Percentiles rank a stretch among this genome's conserved stretches.
These are phyloP conservation scores for Arremon aurantiirostris DNA, from an alignment of 2,797 vertebrate genomes.

Conservation along the genomic window DNA sequence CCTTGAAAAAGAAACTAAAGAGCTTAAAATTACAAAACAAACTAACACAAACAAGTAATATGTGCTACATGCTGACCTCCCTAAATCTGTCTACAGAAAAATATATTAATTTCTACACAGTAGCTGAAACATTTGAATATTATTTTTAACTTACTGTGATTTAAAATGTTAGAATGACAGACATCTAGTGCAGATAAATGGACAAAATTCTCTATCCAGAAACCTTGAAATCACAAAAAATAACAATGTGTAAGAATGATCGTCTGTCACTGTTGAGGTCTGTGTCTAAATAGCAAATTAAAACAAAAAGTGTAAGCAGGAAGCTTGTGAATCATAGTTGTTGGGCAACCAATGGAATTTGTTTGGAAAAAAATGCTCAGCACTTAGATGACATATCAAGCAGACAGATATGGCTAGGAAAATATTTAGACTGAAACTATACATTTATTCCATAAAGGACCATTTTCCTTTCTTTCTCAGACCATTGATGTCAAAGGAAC, in stretches of 20 bases:
- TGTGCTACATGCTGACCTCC: neutral
- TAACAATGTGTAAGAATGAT: neutral
- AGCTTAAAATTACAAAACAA: neutral
- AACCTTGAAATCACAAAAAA: conserved; percentile 5
- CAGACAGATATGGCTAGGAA: neutral
- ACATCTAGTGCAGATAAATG: neutral
- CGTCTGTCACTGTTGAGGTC: neutral
- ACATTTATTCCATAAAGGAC: neutral
- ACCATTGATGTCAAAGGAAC: neutral
- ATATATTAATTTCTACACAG: neutral
- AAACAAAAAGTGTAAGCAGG: conserved; percentile 6
- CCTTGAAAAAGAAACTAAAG: neutral
- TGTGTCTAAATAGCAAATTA: conserved; percentile 1
- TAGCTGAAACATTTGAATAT: neutral
- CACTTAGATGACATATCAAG: conserved; percentile 4
- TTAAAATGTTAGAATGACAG: neutral
- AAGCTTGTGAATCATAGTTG: neutral
- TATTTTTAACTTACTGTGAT: neutral
- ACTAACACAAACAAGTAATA: neutral
- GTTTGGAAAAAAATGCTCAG: neutral
- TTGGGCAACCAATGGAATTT: conserved; percentile 26
- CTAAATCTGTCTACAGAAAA: neutral
- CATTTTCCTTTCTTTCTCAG: neutral
- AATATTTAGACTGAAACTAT: neutral
- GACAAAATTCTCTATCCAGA: neutral